Evolutionary conservation across 2,888 invertebrate species (phyloP), one percentile per base, ranked within the genome.

Genomic region (Plemyria rubiginata): DNA sequence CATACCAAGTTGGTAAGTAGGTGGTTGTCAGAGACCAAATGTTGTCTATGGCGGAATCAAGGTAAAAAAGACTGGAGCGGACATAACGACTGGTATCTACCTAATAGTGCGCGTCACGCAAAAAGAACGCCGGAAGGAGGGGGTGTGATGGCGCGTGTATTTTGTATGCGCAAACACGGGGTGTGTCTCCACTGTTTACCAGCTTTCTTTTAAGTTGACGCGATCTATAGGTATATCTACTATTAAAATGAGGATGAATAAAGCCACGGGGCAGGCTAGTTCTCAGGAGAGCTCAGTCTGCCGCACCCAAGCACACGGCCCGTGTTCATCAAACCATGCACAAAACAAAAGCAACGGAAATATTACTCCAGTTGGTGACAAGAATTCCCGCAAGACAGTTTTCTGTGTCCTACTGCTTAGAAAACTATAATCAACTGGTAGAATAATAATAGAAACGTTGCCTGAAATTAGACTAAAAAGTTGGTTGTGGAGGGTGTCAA

Each of bases 291-390:
- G 28, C 60, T 53, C 61, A 57, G 71, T 85, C 84, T 81, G 88
- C 88, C 86, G 62, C 81, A 74, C 83, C 79, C 84, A 67, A 78
- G 80, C 79, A 77, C 65, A 76, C 65, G 72, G 62, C 62, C 52
- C 80, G 85, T 90, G 90, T 67, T 85, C 88, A 90, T 68, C 89
- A 88, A 89, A 89, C 77, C 91, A 79, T 91, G 87, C 68, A 85
- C 73, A 85, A 88, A 88, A 92, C 91, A 92, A 92, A 89, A 87
- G 87, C 88, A 79, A 80, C 86, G 88, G 88, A 87, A 82, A 86
- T 81, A 85, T 84, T 83, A 81, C 82, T 84, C 78, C 90, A 92
- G 92, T 91, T 85, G 79, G 78, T 84, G 84, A 87, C 89, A 90
- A 90, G 91, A 89, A 87, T 86, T 74, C 73, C 77, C 69, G 68